Evolutionary conservation across 2,888 invertebrate species (phyloP).

Genomic region (Tetragonula carbonaria): DNA sequence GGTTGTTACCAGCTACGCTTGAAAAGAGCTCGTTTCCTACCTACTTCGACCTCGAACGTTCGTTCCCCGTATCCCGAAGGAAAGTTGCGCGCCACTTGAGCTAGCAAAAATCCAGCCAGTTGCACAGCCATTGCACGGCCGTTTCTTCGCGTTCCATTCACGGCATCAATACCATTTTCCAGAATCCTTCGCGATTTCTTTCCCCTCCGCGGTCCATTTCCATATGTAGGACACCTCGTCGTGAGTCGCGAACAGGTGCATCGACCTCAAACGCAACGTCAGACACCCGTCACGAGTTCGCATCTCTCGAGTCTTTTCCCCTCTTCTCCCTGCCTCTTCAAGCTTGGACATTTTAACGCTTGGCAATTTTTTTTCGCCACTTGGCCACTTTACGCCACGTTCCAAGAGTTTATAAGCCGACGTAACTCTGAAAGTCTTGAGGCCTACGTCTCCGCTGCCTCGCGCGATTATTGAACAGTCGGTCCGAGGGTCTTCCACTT

Average conservation of each 20-base stretch:
- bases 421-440: not conserved
- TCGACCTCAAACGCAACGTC: constrained; percentile 37
- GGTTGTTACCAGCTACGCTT: constrained; percentile 45
- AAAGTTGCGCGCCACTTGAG: constrained; percentile 51
- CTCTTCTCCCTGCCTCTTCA: not conserved
- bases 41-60: constrained; percentile 28
- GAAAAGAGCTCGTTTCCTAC: constrained; percentile 54
- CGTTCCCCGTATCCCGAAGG: constrained; percentile 11
- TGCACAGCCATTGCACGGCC: constrained; percentile 22
- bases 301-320: not conserved
- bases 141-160: constrained; percentile 29
- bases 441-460: not conserved
- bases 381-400: not conserved
- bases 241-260: constrained; percentile 34
- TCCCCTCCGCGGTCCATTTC: constrained; percentile 34
- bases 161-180: constrained; percentile 38
- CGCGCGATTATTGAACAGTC: not conserved
- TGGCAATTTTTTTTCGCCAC: constrained; percentile 3
- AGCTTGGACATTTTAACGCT: constrained; percentile 15
- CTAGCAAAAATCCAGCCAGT: constrained; percentile 53
- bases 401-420: not conserved
- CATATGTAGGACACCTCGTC: constrained; percentile 45
- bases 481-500: not conserved
- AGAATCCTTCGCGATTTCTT: constrained; percentile 47
- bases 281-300: not conserved